phyloP scores from a whole-genome alignment of 2,888 invertebrate genomes.

The Chirona hameri region DNA sequence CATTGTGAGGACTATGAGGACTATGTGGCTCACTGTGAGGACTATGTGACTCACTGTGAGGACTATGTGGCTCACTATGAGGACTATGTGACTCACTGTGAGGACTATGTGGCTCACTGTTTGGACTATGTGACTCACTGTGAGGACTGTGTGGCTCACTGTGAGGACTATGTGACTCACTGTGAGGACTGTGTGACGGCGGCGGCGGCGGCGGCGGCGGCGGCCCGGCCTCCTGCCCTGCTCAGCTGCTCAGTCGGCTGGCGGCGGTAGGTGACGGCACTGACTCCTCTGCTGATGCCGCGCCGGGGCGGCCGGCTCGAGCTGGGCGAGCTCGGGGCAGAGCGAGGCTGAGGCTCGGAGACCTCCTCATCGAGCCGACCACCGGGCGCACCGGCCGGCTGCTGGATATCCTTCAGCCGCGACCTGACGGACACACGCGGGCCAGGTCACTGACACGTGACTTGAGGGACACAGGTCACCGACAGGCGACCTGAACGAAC shows the following conservation, averaged over 20 bases:
- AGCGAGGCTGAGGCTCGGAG: background rate
- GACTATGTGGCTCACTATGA: too few relatives aligned
- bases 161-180: too few relatives aligned
- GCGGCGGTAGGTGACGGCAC: conserved; percentile 3
- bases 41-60: too few relatives aligned
- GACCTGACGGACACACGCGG: background rate
- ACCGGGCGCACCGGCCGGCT: background rate
- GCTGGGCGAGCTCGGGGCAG: background rate
- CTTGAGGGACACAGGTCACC: too few relatives aligned
- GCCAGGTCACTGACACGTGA: too few relatives aligned
- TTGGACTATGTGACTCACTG: too few relatives aligned
- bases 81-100: too few relatives aligned
- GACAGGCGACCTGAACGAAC: too few relatives aligned
- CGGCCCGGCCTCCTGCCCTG: background rate
- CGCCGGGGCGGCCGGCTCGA: background rate
- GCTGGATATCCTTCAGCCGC: conserved; percentile 7
- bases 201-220: background rate
- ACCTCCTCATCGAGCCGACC: background rate
- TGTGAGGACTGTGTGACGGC: background rate
- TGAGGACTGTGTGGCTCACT: background rate
- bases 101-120: too few relatives aligned
- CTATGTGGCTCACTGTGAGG: too few relatives aligned
- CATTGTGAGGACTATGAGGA: too few relatives aligned
- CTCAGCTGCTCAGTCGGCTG: background rate
- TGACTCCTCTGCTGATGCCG: background rate